Evolutionary conservation across 1,140 invertebrate species (phyloP).

Genomic region (Samia ricini): DNA sequence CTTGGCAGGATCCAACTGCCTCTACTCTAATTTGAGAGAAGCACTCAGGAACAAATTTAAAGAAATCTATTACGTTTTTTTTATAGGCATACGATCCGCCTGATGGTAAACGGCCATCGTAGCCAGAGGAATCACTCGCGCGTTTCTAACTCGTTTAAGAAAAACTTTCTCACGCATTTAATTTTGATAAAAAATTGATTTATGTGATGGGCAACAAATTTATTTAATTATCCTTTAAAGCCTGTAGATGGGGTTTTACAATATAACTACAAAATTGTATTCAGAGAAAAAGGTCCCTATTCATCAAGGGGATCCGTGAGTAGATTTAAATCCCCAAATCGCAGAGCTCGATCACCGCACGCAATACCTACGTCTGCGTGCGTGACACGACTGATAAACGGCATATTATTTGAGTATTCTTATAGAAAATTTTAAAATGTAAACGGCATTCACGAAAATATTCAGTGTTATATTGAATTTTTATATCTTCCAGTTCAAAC

Average conservation of each 20-base stretch:
- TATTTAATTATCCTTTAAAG: conserved; percentile 1
- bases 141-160: no score
- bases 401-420: conserved; percentile 4
- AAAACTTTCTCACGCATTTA: background rate
- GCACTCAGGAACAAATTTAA: no score
- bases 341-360: conserved; percentile 7
- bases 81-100: no score
- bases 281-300: conserved; percentile 20
- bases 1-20: no score
- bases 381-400: conserved; percentile 4
- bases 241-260: conserved; percentile 8
- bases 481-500: background rate
- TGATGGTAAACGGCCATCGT: no score
- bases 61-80: no score
- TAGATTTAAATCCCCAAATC: conserved; percentile 23
- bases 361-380: background rate
- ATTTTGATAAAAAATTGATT: background rate
- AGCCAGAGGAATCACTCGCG: no score
- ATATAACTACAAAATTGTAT: conserved; percentile 3
- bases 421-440: background rate
- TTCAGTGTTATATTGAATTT: background rate
- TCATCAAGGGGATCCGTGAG: conserved; percentile 31
- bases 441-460: background rate
- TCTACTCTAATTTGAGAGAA: no score
- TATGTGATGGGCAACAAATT: background rate